Base-by-base conservation (phyloP, 2,113 vertebrate species). In the Muntiacus muntjak region DNA sequence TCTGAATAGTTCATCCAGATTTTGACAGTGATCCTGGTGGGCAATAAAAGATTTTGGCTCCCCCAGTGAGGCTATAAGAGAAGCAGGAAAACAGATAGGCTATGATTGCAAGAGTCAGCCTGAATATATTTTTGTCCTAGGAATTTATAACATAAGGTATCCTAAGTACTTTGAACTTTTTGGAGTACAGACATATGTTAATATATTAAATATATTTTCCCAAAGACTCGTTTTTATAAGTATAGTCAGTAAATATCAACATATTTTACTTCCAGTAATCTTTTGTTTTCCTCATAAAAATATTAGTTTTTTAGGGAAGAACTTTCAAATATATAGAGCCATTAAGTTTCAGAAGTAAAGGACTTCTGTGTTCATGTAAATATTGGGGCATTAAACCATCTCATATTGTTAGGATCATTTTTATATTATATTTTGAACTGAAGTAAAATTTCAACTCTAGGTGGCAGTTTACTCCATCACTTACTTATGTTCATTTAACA, bases 381-480 rank as follows among this genome's bases (percentile, higher is more conserved):
- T 87, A 57, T 43, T 43, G 43, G 87, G 23, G 36, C 6, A 19
- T 33, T 54, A 33, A 89, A 76, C 43, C n/a, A 30, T 92, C 25
- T 58, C 25, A 47, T 60, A n/a, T 64, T 67, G 50, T 76, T 50
- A n/a, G 6, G 28, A n/a, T 88, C n/a, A 9, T 76, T 96, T 90
- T 85, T 54, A 16, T 45, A 54, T 83, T 83, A 47, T n/a, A 36
- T 94, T 96, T 60, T 95, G 97, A 97, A 94, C 96, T 55, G 83
- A 97, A 96, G 86, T 92, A 81, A 84, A 88, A 86, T 96, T 89
- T 98, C 98, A 98, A 98, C 99, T 99, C 98, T 99, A 99, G 99
- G 98, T 99, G 99, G 99, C 98, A 99, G 98, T 93, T 99, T 98
- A 99, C 98, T 98, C 99, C 99, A 97, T 94, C 79, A 26, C 87